Percentiles rank a stretch among this genome's conserved stretches.
Conservation (phyloP, 2,797 vertebrate genomes). For the Anas georgica region DNA sequence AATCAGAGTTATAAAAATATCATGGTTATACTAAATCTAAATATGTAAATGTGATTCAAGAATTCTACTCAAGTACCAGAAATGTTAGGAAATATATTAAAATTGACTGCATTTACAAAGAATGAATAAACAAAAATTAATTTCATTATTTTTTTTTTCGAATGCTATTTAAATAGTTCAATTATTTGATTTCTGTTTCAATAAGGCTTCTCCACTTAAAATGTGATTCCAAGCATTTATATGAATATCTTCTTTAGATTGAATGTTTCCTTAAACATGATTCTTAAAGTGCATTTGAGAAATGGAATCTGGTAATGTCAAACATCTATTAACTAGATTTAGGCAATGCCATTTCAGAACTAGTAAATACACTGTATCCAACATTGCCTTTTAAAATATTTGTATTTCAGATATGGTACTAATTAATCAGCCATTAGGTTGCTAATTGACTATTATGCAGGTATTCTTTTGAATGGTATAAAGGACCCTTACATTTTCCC, state of each 20-base stretch:
- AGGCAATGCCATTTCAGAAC: background rate
- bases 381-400: background rate
- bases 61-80: background rate
- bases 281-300: background rate
- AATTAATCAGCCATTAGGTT: background rate
- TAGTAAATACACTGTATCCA: background rate
- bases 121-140: background rate
- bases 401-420: background rate
- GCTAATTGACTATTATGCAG: background rate
- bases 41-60: background rate
- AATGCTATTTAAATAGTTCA: background rate
- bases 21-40: background rate
- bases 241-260: background rate
- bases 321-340: background rate
- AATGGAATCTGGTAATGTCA: background rate
- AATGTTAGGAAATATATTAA: background rate
- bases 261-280: background rate
- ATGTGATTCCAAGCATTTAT: background rate
- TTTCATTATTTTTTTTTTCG: background rate
- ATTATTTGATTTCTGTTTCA: background rate
- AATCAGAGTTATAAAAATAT: background rate
- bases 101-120: background rate
- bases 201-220: background rate
- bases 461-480: background rate
- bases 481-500: background rate